Conservation (phyloP, 2,113 vertebrate species). For the Barnardius zonarius region DNA sequence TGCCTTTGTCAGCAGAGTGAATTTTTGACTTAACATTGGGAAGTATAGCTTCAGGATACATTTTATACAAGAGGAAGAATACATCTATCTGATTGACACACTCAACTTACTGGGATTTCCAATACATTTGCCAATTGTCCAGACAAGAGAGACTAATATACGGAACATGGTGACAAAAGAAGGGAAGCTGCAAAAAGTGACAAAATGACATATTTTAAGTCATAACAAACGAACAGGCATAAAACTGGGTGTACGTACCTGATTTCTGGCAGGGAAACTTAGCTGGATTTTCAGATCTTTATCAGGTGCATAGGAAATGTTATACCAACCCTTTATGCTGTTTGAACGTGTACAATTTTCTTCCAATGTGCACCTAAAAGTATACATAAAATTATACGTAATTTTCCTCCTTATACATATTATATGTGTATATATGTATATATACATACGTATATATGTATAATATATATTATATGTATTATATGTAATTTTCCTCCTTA, state of each 20-base stretch:
- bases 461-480: no score
- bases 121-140: not conserved
- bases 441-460: no score
- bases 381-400: constrained; percentile 48
- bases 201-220: not conserved
- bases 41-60: not conserved
- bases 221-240: not conserved
- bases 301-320: constrained; percentile 43
- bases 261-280: constrained; percentile 9
- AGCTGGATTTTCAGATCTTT: constrained; percentile 62
- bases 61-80: not conserved
- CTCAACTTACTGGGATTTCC: not conserved
- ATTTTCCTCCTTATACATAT: no score
- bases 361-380: constrained; percentile 71
- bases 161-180: not conserved
- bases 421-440: no score
- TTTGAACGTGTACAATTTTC: constrained; percentile 54
- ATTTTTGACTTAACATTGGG: not conserved
- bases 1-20: not conserved
- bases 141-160: not conserved
- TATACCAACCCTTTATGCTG: constrained; percentile 50
- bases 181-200: not conserved
- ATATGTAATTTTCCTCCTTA: not conserved
- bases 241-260: constrained; percentile 54
- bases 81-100: not conserved